Evolutionary conservation across 2,888 invertebrate species (phyloP).

Genomic region (Drosophila cognata): DNA sequence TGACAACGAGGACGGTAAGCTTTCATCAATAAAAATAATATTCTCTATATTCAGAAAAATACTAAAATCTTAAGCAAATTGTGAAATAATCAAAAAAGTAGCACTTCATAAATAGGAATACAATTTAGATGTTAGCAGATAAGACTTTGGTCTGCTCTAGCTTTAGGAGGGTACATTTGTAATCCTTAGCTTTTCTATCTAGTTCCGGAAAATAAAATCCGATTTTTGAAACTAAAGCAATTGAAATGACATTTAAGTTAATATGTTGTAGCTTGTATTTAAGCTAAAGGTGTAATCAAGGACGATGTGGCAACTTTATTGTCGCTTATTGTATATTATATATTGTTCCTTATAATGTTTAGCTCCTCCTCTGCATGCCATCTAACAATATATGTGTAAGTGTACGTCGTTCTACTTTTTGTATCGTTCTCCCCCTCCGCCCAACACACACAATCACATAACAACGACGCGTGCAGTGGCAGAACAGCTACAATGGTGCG

Average conservation of each 20-base stretch:
- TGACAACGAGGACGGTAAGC: slow-evolving; percentile 16
- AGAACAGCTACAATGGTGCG: slow-evolving; percentile 3
- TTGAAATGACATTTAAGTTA: neutral
- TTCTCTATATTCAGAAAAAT: neutral
- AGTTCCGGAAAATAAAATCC: neutral
- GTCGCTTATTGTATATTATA: neutral
- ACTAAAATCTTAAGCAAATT: neutral
- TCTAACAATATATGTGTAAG: neutral
- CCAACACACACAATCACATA: neutral
- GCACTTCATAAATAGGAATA: neutral
- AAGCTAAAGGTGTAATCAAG: neutral
- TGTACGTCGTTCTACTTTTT: slow-evolving; percentile 10
- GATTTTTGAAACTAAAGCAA: neutral
- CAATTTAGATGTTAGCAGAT: neutral
- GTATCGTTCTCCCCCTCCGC: slow-evolving; percentile 1
- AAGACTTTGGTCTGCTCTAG: neutral
- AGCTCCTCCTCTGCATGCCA: neutral
- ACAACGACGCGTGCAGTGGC: slow-evolving; percentile 5
- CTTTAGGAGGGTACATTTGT: neutral
- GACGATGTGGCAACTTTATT: neutral
- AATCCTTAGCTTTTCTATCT: neutral
- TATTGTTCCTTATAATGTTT: neutral
- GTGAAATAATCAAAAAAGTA: neutral
- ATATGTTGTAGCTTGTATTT: neutral
- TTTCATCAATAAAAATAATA: neutral